phyloP scores from a whole-genome alignment of 2,888 invertebrate species.

The Drosophila cognata region DNA sequence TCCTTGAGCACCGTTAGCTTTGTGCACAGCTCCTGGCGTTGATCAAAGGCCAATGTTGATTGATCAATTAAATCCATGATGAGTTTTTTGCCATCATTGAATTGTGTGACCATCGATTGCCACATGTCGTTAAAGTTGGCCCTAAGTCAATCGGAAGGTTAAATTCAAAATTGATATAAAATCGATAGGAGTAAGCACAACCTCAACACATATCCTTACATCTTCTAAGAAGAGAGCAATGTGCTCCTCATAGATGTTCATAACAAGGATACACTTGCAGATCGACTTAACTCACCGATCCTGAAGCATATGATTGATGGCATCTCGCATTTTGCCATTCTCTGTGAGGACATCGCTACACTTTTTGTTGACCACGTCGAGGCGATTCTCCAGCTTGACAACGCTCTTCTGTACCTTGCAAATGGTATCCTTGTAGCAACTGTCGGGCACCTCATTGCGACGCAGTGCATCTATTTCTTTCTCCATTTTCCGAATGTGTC shows the following conservation, averaged over 20 bases:
- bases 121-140: slow-evolving; percentile 93
- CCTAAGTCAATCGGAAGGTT: slow-evolving; percentile 83
- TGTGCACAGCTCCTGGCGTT: slow-evolving; percentile 92
- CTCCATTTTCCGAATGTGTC: slow-evolving; percentile 85
- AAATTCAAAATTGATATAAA: background rate
- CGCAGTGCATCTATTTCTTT: slow-evolving; percentile 83
- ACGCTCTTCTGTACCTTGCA: slow-evolving; percentile 86
- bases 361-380: slow-evolving; percentile 91
- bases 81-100: slow-evolving; percentile 92
- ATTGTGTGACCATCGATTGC: slow-evolving; percentile 90
- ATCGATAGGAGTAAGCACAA: background rate
- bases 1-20: slow-evolving; percentile 93
- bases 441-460: slow-evolving; percentile 85
- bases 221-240: background rate
- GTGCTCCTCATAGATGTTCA: background rate
- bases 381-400: slow-evolving; percentile 89
- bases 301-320: slow-evolving; percentile 92
- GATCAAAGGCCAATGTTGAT: slow-evolving; percentile 94
- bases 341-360: slow-evolving; percentile 91
- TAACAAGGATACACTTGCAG: background rate
- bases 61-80: slow-evolving; percentile 95
- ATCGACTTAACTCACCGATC: slow-evolving; percentile 87
- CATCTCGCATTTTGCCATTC: slow-evolving; percentile 90
- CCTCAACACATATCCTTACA: background rate
- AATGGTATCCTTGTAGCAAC: slow-evolving; percentile 85